Conservation (phyloP, 2,113 vertebrate species). For the Patagioenas fasciata region DNA sequence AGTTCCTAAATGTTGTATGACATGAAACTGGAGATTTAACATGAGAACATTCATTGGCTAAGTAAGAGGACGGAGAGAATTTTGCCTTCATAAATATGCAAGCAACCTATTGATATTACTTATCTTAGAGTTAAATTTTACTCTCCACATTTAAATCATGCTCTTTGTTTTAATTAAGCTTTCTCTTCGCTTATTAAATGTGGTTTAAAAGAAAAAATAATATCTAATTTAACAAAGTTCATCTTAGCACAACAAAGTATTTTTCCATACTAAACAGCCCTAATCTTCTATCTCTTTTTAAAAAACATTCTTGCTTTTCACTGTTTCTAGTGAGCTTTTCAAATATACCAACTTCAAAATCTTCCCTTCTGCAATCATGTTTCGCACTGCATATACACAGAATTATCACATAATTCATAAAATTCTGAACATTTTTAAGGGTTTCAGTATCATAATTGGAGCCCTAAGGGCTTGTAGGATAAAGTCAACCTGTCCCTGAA, state of each 20-base stretch:
- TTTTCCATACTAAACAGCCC: neutral
- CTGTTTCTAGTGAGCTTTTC: neutral
- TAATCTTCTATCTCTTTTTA: neutral
- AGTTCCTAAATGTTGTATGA: neutral
- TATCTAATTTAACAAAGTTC: neutral
- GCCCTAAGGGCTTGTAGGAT: neutral
- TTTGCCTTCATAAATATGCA: neutral
- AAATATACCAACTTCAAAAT: neutral
- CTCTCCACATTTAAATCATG: neutral
- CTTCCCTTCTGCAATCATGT: neutral
- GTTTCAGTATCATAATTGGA: neutral
- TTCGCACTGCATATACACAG: neutral
- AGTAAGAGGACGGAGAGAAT: neutral
- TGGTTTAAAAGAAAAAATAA: neutral
- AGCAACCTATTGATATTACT: neutral
- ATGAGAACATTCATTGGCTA: neutral
- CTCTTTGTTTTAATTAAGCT: neutral
- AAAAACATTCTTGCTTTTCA: neutral
- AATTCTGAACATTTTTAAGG: neutral
- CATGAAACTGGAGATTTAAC: neutral
- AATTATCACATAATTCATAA: neutral
- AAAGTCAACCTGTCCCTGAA: neutral
- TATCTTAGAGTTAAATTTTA: neutral
- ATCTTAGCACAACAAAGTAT: neutral
- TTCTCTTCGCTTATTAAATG: neutral